Evolutionary conservation across 2,113 vertebrate species (phyloP).

Genomic region (Istiophorus platypterus): DNA sequence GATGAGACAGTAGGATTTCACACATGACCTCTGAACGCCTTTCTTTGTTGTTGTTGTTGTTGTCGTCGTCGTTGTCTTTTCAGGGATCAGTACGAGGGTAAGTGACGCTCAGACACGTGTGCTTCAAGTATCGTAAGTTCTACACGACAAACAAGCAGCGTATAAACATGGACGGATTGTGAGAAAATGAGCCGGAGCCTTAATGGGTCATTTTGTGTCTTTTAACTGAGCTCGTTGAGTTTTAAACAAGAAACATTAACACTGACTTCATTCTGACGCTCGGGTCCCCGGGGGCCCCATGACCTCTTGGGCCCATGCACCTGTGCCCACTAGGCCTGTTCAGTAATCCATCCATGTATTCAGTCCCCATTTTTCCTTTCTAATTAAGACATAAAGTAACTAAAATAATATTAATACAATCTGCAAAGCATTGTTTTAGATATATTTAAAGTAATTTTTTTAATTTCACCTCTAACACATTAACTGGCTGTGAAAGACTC

Average conservation of each 20-base stretch:
- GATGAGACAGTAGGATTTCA: not conserved
- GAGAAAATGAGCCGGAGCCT: no score
- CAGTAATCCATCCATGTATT: not conserved
- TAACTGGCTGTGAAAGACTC: not conserved
- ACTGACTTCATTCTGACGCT: not conserved
- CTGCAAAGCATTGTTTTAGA: not conserved
- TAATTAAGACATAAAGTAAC: not conserved
- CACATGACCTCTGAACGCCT: slow-evolving; percentile 23
- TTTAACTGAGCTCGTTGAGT: not conserved
- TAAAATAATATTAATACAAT: not conserved
- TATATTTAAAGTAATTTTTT: not conserved
- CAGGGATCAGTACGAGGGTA: slow-evolving; percentile 92
- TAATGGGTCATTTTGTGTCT: not conserved
- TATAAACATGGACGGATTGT: not conserved
- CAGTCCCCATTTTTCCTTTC: not conserved
- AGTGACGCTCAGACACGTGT: slow-evolving; percentile 75
- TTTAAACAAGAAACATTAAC: not conserved
- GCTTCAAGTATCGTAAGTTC: not conserved
- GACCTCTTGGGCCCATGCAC: not conserved
- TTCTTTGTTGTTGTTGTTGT: slow-evolving; percentile 44
- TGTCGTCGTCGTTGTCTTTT: no score
- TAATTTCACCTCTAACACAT: not conserved
- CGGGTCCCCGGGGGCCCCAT: not conserved
- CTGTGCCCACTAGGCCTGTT: not conserved
- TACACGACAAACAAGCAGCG: not conserved